These are phyloP conservation scores for Lophura nycthemera DNA, from an alignment of 2,113 vertebrate species.

Conservation along the genomic window DNA sequence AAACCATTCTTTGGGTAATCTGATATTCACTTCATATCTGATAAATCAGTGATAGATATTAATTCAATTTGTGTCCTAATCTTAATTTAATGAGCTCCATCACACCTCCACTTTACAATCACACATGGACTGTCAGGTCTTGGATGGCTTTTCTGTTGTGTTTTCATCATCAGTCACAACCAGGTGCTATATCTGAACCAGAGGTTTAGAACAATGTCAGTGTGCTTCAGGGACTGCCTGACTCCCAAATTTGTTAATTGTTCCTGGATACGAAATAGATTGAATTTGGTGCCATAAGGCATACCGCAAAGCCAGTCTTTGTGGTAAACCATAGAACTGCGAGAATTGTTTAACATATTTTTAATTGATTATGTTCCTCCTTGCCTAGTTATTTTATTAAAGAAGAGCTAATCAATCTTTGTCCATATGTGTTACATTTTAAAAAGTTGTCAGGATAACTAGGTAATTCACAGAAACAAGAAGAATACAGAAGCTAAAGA, in stretches of 20 bases:
- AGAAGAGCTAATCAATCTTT: neutral
- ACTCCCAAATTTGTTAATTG: neutral
- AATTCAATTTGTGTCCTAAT: neutral
- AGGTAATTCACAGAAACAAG: neutral
- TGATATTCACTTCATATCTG: neutral
- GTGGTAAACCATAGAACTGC: neutral
- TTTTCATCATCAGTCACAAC: neutral
- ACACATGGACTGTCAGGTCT: neutral
- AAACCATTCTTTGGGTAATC: neutral
- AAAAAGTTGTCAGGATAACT: neutral
- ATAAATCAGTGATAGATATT: neutral
- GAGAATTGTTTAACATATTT: neutral
- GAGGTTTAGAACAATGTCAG: neutral
- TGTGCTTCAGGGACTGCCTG: neutral
- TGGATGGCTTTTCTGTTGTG: neutral
- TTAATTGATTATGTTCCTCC: neutral
- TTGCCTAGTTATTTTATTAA: neutral
- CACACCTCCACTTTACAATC: neutral
- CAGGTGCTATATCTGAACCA: neutral
- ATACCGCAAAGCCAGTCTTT: neutral
- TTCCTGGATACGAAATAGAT: neutral
- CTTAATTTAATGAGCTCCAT: neutral
- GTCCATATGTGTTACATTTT: neutral
- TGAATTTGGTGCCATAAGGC: neutral
- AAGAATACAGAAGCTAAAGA: neutral